Evolutionary conservation across 2,888 invertebrate genomes (phyloP).

Genomic region (Drosophila demipolita): DNA sequence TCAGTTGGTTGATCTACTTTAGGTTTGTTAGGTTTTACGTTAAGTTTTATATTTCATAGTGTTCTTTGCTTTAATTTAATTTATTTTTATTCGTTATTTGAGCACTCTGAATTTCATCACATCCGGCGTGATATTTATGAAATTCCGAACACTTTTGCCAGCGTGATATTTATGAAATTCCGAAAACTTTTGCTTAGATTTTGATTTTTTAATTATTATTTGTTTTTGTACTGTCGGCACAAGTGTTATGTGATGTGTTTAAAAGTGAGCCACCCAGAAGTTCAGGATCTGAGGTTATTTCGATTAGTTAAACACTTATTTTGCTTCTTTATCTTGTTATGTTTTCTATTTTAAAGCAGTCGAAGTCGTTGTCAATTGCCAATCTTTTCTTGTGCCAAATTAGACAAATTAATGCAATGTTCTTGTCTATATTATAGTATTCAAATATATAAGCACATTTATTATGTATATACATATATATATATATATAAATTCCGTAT

Average conservation of each 20-base stretch:
- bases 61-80: slow-evolving; percentile 8
- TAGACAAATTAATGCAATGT: slow-evolving; percentile 43
- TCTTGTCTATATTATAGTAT: slow-evolving; percentile 15
- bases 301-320: slow-evolving; percentile 42
- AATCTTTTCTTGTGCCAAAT: slow-evolving; percentile 32
- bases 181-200: slow-evolving; percentile 31
- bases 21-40: slow-evolving; percentile 13
- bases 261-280: slow-evolving; percentile 45
- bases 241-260: slow-evolving; percentile 31
- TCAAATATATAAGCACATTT: slow-evolving; percentile 4
- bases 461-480: background rate
- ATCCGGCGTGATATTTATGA: slow-evolving; percentile 10
- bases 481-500: slow-evolving; percentile 14
- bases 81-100: slow-evolving; percentile 11
- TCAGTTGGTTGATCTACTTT: slow-evolving; percentile 2
- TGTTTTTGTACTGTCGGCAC: slow-evolving; percentile 16
- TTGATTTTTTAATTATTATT: slow-evolving; percentile 1
- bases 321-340: slow-evolving; percentile 14
- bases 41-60: slow-evolving; percentile 15
- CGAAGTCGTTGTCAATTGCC: slow-evolving; percentile 45
- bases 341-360: slow-evolving; percentile 44
- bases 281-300: slow-evolving; percentile 46
- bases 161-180: slow-evolving; percentile 1
- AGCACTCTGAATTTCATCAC: slow-evolving; percentile 31
- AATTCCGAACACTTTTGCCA: slow-evolving; percentile 1